Evolutionary conservation across 2,888 invertebrate genomes (phyloP), one percentile per base, ranked within the genome.

Genomic region (Timema podura): DNA sequence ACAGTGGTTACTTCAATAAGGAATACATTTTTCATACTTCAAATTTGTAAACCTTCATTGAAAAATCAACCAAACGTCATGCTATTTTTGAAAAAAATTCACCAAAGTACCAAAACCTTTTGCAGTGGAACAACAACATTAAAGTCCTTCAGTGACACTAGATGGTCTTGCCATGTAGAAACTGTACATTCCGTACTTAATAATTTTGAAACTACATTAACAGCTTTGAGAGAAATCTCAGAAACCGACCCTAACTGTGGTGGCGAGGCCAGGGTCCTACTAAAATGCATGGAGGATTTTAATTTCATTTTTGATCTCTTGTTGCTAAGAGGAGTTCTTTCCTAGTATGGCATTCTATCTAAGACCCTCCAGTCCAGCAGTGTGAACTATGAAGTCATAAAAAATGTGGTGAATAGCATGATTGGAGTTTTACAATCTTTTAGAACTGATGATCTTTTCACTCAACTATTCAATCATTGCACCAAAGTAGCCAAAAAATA

Each of bases 391-490:
- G 16, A 57, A 57, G 7, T 57, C 45, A 9, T 61, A 6, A 16
- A 30, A 61, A 44, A 30, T 30, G 5, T 61, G 10, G 45, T 11
- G 13, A 61, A 16, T 2, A 30, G 9, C 30, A 61, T 0, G 6
- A 30, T 61, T 16, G 61, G 13, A 61, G 61, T 61, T 11, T 51
- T 51, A 51, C 51, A 51, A 51, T 51, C 51, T n/a, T 51, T 51
- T n/a, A 51, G 51, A 51, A 51, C 51, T 13, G 51, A 51, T 51
- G 51, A 51, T 51, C n/a, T 51, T 51, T 51, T 51, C n/a, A 51
- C 51, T 51, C 51, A 51, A n/a, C n/a, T 51, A n/a, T 51, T 51
- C n/a, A 51, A 51, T 51, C 51, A 51, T 10, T 57, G 57, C 57
- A n/a, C 57, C 6, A 0, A 57, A 1, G 10, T 57, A 5, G 57